Evolutionary conservation across 2,113 vertebrate genomes (phyloP).

Genomic region (Muscicapa adusta): DNA sequence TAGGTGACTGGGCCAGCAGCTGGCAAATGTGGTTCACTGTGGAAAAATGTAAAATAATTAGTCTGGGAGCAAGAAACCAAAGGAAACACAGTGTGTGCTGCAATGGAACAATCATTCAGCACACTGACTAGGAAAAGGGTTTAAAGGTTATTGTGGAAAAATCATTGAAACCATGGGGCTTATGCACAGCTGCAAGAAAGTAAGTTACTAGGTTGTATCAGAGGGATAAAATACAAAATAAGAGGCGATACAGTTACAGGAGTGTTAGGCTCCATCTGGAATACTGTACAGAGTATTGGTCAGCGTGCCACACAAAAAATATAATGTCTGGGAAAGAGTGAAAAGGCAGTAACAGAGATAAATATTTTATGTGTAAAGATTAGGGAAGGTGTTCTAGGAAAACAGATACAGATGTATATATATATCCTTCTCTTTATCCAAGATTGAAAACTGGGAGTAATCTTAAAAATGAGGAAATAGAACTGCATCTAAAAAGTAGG

Average conservation of each 20-base stretch:
- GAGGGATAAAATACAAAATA: slow-evolving; percentile 73
- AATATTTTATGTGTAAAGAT: neutral
- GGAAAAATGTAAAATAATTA: slow-evolving; percentile 83
- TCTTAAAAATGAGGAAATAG: neutral
- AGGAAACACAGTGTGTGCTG: slow-evolving; percentile 39
- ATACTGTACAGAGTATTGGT: slow-evolving; percentile 37
- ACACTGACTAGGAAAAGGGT: slow-evolving; percentile 77
- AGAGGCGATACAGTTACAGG: slow-evolving; percentile 58
- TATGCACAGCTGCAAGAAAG: slow-evolving; percentile 79
- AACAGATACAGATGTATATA: neutral
- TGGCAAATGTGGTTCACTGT: slow-evolving; percentile 74
- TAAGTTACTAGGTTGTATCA: slow-evolving; percentile 70
- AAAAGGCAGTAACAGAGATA: neutral
- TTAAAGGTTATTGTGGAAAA: slow-evolving; percentile 81
- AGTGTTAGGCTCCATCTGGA: slow-evolving; percentile 63
- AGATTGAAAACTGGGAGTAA: neutral
- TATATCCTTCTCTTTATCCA: neutral
- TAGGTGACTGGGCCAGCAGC: slow-evolving; percentile 76
- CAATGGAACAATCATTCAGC: slow-evolving; percentile 76
- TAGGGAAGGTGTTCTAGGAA: neutral
- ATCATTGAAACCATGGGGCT: slow-evolving; percentile 75
- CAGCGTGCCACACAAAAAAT: slow-evolving; percentile 29
- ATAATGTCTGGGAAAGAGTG: neutral
- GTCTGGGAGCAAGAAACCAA: slow-evolving; percentile 77
- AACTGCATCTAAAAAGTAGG: neutral